These are phyloP conservation scores for Phyto melanocephala DNA, from an alignment of 2,888 invertebrate genomes.

Conservation along the genomic window DNA sequence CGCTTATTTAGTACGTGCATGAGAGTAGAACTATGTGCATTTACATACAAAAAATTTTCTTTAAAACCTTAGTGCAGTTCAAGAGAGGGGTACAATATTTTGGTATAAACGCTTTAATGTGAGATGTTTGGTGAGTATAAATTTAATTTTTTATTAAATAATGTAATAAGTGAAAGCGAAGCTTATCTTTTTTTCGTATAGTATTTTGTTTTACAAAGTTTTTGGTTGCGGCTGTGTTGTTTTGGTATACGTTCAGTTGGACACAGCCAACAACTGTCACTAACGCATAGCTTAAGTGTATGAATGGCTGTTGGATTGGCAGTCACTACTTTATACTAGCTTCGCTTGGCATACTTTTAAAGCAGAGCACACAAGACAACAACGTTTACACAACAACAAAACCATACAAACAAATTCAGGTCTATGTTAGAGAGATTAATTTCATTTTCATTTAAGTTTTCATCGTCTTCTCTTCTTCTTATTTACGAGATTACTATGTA, in stretches of 20 bases:
- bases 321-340: constrained; percentile 62
- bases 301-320: constrained; percentile 37
- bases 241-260: background rate
- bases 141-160: constrained; percentile 78
- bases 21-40: background rate
- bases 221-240: background rate
- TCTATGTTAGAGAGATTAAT: constrained; percentile 87
- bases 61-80: background rate
- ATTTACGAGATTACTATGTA: no score
- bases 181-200: constrained; percentile 79
- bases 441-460: constrained; percentile 72
- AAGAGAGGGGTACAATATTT: background rate
- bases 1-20: background rate
- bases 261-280: constrained; percentile 35
- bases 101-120: background rate
- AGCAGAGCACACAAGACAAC: constrained; percentile 14
- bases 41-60: background rate
- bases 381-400: constrained; percentile 4
- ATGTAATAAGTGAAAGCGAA: constrained; percentile 94
- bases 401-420: constrained; percentile 85
- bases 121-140: constrained; percentile 76
- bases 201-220: constrained; percentile 36
- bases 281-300: constrained; percentile 27
- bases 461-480: constrained; percentile 14
- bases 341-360: constrained; percentile 89